phyloP scores from a whole-genome alignment of 2,113 vertebrate genomes.

The Okapia johnstoni region DNA sequence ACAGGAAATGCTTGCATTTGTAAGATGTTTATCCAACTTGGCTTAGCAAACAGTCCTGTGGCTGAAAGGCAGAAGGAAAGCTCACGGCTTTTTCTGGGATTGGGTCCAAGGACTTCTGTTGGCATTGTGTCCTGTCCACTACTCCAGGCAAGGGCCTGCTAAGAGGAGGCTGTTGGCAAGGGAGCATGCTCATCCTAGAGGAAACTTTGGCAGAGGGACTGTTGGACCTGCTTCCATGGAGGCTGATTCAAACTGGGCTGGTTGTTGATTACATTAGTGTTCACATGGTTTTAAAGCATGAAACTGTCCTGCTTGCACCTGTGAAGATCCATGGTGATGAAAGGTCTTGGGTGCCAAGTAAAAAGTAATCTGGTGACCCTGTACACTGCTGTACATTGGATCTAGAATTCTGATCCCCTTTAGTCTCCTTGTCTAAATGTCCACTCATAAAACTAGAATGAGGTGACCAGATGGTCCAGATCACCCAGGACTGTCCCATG shows the following conservation, averaged over 20 bases:
- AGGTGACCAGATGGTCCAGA: conserved; percentile 43
- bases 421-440: conserved; percentile 19
- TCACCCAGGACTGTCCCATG: conserved; percentile 68
- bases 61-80: background rate
- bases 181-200: background rate
- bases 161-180: background rate
- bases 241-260: background rate
- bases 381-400: background rate
- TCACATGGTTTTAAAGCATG: background rate
- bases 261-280: background rate
- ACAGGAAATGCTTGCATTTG: background rate
- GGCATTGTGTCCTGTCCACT: background rate
- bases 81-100: background rate
- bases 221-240: background rate
- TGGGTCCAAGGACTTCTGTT: background rate
- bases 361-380: background rate
- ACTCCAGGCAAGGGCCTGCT: background rate
- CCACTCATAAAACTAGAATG: conserved; percentile 26
- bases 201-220: background rate
- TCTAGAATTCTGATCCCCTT: background rate
- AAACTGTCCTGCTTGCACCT: background rate
- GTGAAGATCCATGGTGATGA: background rate
- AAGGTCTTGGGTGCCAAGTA: background rate
- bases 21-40: background rate
- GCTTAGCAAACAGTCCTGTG: background rate